Conservation (phyloP, 1,140 invertebrate species). For the Pectinophora gossypiella region DNA sequence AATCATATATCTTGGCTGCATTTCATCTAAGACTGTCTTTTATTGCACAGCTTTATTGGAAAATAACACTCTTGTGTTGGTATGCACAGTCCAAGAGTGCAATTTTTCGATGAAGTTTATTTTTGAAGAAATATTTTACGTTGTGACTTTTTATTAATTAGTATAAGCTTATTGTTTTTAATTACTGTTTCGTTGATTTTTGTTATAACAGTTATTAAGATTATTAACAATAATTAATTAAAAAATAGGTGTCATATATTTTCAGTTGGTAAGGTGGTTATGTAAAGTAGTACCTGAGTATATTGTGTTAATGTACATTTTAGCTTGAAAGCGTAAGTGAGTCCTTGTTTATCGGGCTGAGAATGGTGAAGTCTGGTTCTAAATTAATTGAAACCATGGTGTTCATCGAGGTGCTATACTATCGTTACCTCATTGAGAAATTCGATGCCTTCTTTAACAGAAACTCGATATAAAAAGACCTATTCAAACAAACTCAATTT, state of each 20-base stretch:
- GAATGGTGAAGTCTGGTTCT: not conserved
- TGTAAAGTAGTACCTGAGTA: conserved; percentile 2
- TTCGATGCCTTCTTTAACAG: not conserved
- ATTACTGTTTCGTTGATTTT: not conserved
- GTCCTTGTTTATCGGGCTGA: not conserved
- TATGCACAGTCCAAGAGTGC: too few species aligned
- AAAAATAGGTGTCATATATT: conserved; percentile 2
- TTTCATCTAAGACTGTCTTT: too few species aligned
- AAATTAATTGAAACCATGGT: not conserved
- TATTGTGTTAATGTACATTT: not conserved
- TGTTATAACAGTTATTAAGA: conserved; percentile 1
- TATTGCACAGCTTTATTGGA: too few species aligned
- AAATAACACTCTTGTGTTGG: too few species aligned
- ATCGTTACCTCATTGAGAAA: not conserved
- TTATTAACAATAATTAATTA: not conserved
- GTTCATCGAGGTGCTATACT: not conserved
- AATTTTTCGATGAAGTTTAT: too few species aligned
- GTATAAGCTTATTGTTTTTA: not conserved
- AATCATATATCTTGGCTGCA: too few species aligned
- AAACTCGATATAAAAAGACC: too few species aligned
- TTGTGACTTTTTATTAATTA: not conserved
- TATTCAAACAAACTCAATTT: too few species aligned
- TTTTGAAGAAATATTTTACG: not conserved
- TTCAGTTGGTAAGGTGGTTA: not conserved
- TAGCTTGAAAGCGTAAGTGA: not conserved